These are phyloP conservation scores for Scopus umbretta DNA, from an alignment of 2,113 vertebrate genomes.

Conservation along the genomic window DNA sequence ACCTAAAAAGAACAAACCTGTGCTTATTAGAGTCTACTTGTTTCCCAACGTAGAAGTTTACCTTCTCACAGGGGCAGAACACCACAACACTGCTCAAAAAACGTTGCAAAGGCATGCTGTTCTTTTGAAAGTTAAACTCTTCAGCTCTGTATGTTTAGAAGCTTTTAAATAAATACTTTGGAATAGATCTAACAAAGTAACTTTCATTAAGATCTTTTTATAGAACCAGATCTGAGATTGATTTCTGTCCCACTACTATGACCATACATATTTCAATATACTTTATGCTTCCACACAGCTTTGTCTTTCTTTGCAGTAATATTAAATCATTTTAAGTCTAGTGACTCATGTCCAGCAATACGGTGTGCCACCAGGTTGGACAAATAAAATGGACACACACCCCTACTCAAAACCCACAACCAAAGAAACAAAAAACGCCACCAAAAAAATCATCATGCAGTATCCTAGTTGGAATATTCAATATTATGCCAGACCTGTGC, in stretches of 20 bases:
- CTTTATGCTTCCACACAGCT: not conserved
- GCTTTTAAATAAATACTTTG: not conserved
- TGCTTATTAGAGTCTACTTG: not conserved
- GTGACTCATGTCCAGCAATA: not conserved
- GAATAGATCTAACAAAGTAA: not conserved
- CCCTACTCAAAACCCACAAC: no score
- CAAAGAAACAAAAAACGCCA: no score
- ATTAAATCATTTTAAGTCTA: not conserved
- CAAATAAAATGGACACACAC: no score
- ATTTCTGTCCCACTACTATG: not conserved
- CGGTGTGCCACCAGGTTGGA: rapidly evolving
- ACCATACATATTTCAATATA: not conserved
- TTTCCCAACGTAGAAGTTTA: not conserved
- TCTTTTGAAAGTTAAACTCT: not conserved
- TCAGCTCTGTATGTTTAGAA: not conserved
- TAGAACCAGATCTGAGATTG: not conserved
- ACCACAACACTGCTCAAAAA: not conserved
- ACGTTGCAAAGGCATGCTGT: rapidly evolving
- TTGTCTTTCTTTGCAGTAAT: not conserved
- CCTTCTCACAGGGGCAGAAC: not conserved
- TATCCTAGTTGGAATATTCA: not conserved
- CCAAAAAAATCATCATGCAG: not conserved
- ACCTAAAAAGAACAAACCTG: not conserved
- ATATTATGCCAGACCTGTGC: not conserved
- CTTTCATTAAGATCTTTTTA: not conserved